These are phyloP conservation scores for Trimorus sp. DNA, from an alignment of 2,888 invertebrate genomes.

Conservation along the genomic window DNA sequence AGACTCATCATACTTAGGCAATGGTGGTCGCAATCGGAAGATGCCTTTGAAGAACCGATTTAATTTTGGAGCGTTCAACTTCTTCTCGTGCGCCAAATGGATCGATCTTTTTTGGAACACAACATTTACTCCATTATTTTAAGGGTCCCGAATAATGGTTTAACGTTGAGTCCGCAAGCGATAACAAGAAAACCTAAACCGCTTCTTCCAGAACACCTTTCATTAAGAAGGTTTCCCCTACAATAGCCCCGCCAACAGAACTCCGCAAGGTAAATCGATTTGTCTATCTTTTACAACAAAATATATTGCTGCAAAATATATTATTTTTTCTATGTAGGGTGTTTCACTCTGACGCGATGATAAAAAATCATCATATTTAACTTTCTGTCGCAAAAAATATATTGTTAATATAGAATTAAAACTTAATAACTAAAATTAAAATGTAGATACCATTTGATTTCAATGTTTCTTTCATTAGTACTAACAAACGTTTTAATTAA, in stretches of 20 bases:
- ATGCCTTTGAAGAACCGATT: constrained; percentile 1
- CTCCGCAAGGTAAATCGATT: no score
- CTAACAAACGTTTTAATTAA: no score
- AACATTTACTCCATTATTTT: constrained; percentile 5
- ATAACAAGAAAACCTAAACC: constrained; percentile 59
- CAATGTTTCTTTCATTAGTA: no score
- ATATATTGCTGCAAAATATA: no score
- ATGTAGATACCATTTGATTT: no score
- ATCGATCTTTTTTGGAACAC: constrained; percentile 30
- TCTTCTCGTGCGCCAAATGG: constrained; percentile 3
- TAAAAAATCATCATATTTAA: no score
- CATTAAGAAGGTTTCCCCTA: constrained; percentile 20
- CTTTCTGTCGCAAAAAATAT: no score
- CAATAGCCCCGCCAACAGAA: constrained; percentile 22
- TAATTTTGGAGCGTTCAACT: background rate
- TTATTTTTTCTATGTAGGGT: no score
- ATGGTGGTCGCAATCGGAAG: background rate
- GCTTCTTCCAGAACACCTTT: constrained; percentile 36
- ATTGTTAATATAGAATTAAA: no score
- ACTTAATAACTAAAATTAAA: no score
- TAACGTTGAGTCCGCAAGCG: constrained; percentile 59
- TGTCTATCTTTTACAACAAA: no score
- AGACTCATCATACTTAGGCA: constrained; percentile 1
- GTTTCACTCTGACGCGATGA: no score
- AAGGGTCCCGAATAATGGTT: constrained; percentile 64